Evolutionary conservation across 2,888 invertebrate species (phyloP).

Genomic region (Rhagium mordax): DNA sequence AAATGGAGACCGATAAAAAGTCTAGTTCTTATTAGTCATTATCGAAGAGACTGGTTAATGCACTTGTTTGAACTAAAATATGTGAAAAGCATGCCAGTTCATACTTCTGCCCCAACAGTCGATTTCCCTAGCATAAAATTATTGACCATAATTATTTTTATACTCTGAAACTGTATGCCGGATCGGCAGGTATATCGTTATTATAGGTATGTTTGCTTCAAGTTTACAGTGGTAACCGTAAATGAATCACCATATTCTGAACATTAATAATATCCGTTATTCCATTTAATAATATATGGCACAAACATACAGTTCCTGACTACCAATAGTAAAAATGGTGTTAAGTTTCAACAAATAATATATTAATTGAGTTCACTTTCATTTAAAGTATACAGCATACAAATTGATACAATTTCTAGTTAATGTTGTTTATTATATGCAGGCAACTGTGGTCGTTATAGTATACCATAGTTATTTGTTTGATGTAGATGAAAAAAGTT

Average conservation of each 20-base stretch:
- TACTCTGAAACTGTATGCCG: too few relatives aligned
- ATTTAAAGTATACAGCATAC: constrained; percentile 9
- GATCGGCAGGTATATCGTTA: too few relatives aligned
- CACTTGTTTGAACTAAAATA: too few relatives aligned
- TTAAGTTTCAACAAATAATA: background rate
- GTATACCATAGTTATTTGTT: background rate
- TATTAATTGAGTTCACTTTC: constrained; percentile 20
- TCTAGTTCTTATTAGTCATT: too few relatives aligned
- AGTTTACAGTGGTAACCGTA: background rate
- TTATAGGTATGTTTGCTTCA: background rate
- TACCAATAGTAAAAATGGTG: constrained; percentile 1
- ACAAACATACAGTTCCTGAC: background rate
- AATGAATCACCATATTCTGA: background rate
- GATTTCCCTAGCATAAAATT: too few relatives aligned
- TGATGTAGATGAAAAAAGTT: constrained; percentile 5
- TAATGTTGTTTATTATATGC: constrained; percentile 4
- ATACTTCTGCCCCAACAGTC: too few relatives aligned
- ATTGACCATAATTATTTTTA: too few relatives aligned
- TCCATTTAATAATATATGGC: background rate
- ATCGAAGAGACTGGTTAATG: too few relatives aligned
- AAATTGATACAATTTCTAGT: constrained; percentile 20
- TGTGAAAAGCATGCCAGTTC: too few relatives aligned
- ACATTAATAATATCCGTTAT: constrained; percentile 3
- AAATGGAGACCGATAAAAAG: too few relatives aligned
- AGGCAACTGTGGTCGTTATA: background rate